Base-by-base conservation (phyloP, 2,113 vertebrate species). In the mouse (Mus musculus) region DNA sequence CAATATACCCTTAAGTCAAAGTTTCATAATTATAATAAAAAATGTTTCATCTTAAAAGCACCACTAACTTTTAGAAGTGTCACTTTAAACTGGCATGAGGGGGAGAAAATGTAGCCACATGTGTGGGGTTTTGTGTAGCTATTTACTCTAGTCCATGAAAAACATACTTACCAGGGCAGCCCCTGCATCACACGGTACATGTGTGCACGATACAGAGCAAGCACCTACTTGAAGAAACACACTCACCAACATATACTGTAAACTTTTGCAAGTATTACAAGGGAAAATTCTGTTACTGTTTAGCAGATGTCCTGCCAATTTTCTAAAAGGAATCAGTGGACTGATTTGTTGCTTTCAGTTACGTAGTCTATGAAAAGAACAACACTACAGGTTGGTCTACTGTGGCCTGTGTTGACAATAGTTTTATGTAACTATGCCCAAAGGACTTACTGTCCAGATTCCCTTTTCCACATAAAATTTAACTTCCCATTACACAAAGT, bases 161-260 rank as follows among this genome's bases (percentile, higher is more conserved):
- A 97, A 97, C 82, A 98, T 98, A 99, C 98, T 99, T 98, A 99
- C 98, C 98, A 97, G 96, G 95, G 98, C 98, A 98, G 98, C 98
- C 98, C 98, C 98, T 99, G 98, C 98, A 98, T 98, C 98, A 99
- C 98, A 98, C 97, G 98, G 98, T 98, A 97, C 98, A 98, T 97
- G 98, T 77, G 98, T 99, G 98, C 98, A 98, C 98, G 96, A 99
- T 98, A 99, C 98, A 99, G 98, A 98, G 98, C 96, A 99, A 98
- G 98, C 96, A 99, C 98, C 98, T 99, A 99, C 98, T 99, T 97
- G 98, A 98, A 98, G 98, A 99, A 99, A 99, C 98, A 99, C 98
- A 99, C 98, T 99, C 97, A 98, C 98, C 98, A 99, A 98, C 85
- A 98, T 80, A 98, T 92, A 98, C 97, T 78, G 98, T 99, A 82